phyloP scores from a whole-genome alignment of 1,140 invertebrate genomes.

The Coptotermes formosanus region DNA sequence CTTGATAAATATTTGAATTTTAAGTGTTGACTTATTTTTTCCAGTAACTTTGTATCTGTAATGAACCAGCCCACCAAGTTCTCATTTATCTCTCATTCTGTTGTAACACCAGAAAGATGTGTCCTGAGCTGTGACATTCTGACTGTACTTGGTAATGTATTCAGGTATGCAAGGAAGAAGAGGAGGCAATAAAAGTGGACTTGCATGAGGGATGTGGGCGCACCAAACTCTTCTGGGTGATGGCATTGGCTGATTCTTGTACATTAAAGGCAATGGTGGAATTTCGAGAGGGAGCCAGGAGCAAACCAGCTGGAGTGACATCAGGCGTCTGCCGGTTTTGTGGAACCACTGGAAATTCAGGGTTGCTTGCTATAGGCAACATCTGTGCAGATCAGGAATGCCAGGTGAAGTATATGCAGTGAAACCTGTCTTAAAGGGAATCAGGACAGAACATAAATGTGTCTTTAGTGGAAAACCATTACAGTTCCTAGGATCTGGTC shows the following conservation, averaged over 20 bases:
- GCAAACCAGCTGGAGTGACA: constrained; percentile 46
- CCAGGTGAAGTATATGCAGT: constrained; percentile 50
- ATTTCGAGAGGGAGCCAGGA: constrained; percentile 74
- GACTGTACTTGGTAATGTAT: neutral
- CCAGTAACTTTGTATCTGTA: no score
- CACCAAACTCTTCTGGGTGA: constrained; percentile 92
- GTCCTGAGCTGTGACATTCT: no score
- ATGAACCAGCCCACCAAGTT: no score
- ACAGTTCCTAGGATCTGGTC: no score
- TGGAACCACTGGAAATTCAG: constrained; percentile 77
- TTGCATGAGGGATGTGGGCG: constrained; percentile 94
- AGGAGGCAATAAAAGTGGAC: constrained; percentile 90
- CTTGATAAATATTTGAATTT: no score
- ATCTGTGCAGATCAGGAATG: constrained; percentile 93
- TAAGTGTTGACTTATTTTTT: no score
- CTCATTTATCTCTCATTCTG: no score
- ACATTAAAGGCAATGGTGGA: constrained; percentile 93
- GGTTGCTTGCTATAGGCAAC: constrained; percentile 85
- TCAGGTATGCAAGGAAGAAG: constrained; percentile 89
- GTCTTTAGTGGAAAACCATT: no score
- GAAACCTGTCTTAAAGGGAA: no score
- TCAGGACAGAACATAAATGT: no score
- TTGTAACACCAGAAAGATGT: no score
- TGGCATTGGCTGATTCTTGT: constrained; percentile 87
- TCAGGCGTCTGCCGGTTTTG: constrained; percentile 90